Evolutionary conservation across 1,140 invertebrate genomes (phyloP).

Genomic region (Ceratina australensis): DNA sequence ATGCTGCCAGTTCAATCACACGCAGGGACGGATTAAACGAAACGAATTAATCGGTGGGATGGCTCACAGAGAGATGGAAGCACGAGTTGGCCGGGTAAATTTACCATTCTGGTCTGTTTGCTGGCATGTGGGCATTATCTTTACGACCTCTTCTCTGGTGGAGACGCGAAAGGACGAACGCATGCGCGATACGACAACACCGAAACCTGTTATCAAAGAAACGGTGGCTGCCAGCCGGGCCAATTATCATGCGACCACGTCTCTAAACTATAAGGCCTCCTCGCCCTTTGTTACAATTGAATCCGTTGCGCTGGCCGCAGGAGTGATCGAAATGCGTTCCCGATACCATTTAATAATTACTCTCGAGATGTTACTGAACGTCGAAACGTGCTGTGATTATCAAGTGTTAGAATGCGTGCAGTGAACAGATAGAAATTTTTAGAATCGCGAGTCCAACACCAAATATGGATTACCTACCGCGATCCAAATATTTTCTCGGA

Average conservation of each 20-base stretch:
- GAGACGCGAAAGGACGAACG: conserved; percentile 54
- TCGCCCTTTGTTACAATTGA: conserved; percentile 29
- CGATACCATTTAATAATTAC: too few species aligned
- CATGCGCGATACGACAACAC: conserved; percentile 60
- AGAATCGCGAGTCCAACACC: too few species aligned
- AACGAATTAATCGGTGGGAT: conserved; percentile 58
- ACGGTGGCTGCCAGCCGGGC: conserved; percentile 64
- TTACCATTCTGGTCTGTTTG: conserved; percentile 52
- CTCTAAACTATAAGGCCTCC: conserved; percentile 8
- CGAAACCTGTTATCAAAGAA: conserved; percentile 69
- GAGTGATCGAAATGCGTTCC: too few species aligned
- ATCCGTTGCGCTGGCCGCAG: too few species aligned
- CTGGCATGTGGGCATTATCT: conserved; percentile 72
- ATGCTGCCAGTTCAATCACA: conserved; percentile 43
- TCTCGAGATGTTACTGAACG: too few species aligned
- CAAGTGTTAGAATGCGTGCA: too few species aligned
- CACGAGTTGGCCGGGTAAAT: conserved; percentile 57
- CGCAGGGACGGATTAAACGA: conserved; percentile 52
- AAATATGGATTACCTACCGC: too few species aligned
- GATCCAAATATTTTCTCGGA: neutral
- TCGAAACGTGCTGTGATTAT: too few species aligned
- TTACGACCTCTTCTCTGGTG: conserved; percentile 68
- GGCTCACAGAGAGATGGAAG: conserved; percentile 41
- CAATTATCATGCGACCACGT: conserved; percentile 63
- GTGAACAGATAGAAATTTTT: too few species aligned